Conservation (phyloP, 2,888 invertebrate species). For the Rambutsinella grinnellia region DNA sequence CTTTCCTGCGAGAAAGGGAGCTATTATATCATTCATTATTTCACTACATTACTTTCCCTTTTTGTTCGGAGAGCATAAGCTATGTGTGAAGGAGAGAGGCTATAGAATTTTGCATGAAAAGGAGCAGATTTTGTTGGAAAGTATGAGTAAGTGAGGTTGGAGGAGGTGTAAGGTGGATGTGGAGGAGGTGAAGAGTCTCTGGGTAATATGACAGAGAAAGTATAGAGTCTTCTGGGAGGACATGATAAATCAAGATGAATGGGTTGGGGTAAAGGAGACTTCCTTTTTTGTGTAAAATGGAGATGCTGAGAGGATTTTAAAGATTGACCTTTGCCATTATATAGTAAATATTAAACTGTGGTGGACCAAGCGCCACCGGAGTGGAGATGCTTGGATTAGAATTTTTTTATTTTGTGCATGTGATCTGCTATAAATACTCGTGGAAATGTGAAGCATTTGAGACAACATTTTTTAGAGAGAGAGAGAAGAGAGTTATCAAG, state of each 20-base stretch:
- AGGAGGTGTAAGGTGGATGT: not conserved
- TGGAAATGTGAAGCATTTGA: not conserved
- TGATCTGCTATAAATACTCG: not conserved
- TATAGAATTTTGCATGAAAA: too few species aligned
- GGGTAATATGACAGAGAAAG: not conserved
- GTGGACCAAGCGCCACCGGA: too few species aligned
- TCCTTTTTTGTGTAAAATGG: too few species aligned
- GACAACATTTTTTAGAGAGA: not conserved
- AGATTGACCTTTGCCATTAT: too few species aligned
- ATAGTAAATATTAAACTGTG: too few species aligned
- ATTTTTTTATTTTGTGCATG: not conserved
- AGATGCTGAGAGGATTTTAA: too few species aligned
- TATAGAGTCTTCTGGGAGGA: conserved; percentile 9
- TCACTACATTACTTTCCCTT: conserved; percentile 42
- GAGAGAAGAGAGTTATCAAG: not conserved
- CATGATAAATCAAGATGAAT: conserved; percentile 55
- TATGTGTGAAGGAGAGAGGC: too few species aligned
- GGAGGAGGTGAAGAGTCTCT: not conserved
- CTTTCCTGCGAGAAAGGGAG: conserved; percentile 20
- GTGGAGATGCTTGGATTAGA: too few species aligned
- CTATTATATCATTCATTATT: conserved; percentile 38
- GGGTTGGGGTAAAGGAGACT: too few species aligned
- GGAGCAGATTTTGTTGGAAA: not conserved
- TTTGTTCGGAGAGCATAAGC: not conserved
- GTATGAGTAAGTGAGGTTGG: not conserved